Base-by-base conservation (phyloP, 2,797 vertebrate genomes). In the Carapus acus region DNA sequence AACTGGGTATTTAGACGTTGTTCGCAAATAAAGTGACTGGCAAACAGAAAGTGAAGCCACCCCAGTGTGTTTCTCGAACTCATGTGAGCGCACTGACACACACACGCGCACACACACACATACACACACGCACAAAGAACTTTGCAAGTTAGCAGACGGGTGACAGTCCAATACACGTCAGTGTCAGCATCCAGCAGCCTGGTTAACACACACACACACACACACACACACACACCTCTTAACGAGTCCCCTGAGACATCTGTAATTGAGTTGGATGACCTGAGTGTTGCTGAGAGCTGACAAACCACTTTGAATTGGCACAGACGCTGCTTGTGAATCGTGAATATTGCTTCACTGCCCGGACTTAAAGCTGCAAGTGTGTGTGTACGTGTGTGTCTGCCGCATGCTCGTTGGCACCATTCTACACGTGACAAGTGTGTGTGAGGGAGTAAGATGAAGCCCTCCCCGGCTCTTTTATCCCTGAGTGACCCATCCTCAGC, bases 361-460 rank as follows among this genome's bases (percentile, higher is more conserved):
- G n/a, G n/a, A n/a, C n/a, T n/a, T n/a, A n/a, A n/a, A n/a, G n/a
- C n/a, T n/a, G n/a, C n/a, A n/a, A n/a, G n/a, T n/a, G n/a, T n/a
- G n/a, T n/a, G n/a, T n/a, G n/a, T n/a, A n/a, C 24, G 4, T 5
- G 31, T 11, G n/a, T 7, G 12, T 1, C n/a, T 16, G 22, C 14
- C 17, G 16, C 21, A 34, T 61, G 36, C 22, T 50, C 45, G 39
- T 46, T 63, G 46, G 50, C 65, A 41, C 8, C 2, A 20, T 19
- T 59, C 27, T 42, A 60, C 17, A 5, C 60, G 14, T 63, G 50
- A 43, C 24, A 36, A n/a, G n/a, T n/a, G n/a, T n/a, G 41, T 46
- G 60, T 33, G 36, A 24, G 34, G 54, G 47, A 55, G 63, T 61
- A 66, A 78, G 57, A 46, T 37, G 46, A 63, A 58, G 51, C 59